Evolutionary conservation across 2,888 invertebrate genomes (phyloP), one percentile per base, ranked within the genome.

Genomic region (Colletes collaris): DNA sequence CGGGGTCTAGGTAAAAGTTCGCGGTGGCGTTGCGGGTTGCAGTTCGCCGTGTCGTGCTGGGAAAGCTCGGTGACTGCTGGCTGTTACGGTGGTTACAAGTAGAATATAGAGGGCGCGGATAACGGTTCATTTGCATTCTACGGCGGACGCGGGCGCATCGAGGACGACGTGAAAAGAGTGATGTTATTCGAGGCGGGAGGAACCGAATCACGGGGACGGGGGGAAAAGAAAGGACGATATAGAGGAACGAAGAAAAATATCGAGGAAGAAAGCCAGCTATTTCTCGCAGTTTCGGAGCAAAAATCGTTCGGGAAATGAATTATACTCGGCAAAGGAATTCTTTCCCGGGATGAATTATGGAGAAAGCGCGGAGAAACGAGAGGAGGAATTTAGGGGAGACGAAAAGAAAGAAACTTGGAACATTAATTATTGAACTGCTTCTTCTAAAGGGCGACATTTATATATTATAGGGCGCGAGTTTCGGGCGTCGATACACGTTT

Each of bases 51-150:
- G 73, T 74, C 67, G 49, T 55, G 79, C 44, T 59, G 49, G 55
- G 82, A 79, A 79, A 82, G 75, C 82, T 75, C 82, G 53, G 76
- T 60, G 64, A 68, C 71, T 79, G 73, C 78, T 69, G 66, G 63
- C 60, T 55, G 49, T 69, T 52, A 60, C n/a, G 58, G 65, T 52
- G 68, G 65, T 72, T 67, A 58, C 76, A 64, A 66, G 71, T 65
- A 73, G 79, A 76, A 79, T 76, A 69, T 76, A 74, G 71, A 80
- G 64, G 68, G 55, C 59, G 66, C 69, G 52, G 65, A 65, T 69
- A 46, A 56, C 50, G 55, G 72, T 63, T 79, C 83, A 77, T 83
- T 83, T 79, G 79, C 82, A 82, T 83, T 76, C 77, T 66, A 72
- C 67, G 77, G 50, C 46, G 60, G 27, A 65, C 37, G 73, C 67